Percentiles rank a stretch among this genome's conserved stretches.
These are phyloP conservation scores for Vanessa cardui DNA, from an alignment of 2,888 invertebrate species.

Conservation along the genomic window DNA sequence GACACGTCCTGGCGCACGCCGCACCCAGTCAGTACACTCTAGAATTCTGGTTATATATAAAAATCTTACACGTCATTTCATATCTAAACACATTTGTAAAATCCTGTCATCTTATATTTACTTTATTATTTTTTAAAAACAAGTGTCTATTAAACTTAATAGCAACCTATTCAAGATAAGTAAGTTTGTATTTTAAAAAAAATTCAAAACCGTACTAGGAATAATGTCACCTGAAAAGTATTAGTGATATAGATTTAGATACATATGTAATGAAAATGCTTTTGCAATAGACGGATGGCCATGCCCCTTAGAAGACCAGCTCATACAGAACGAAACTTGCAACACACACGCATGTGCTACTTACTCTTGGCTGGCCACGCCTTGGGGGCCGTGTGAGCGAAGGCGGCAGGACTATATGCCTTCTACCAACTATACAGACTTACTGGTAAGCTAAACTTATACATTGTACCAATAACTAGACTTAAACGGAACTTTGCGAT, in stretches of 20 bases:
- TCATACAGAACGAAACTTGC: slow-evolving; percentile 82
- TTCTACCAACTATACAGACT: slow-evolving; percentile 66
- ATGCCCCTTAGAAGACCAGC: slow-evolving; percentile 80
- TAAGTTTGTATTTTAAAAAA: too few relatives aligned
- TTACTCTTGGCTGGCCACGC: slow-evolving; percentile 84
- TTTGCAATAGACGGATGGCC: slow-evolving; percentile 77
- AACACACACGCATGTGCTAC: slow-evolving; percentile 83
- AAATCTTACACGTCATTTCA: too few relatives aligned
- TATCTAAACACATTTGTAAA: too few relatives aligned
- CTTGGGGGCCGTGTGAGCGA: slow-evolving; percentile 82
- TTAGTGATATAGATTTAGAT: too few relatives aligned
- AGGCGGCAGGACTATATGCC: slow-evolving; percentile 66
- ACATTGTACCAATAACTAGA: too few relatives aligned
- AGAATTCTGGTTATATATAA: background rate
- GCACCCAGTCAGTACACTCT: slow-evolving; percentile 57
- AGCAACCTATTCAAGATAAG: too few relatives aligned
- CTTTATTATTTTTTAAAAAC: too few relatives aligned
- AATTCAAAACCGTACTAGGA: too few relatives aligned
- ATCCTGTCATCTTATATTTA: too few relatives aligned
- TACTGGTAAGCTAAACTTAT: slow-evolving; percentile 52
- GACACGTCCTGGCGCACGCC: slow-evolving; percentile 70
- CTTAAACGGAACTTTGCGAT: too few relatives aligned
- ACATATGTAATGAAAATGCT: background rate
- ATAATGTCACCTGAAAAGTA: too few relatives aligned
- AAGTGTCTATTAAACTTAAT: too few relatives aligned